These are phyloP conservation scores for Carettochelys insculpta DNA, from an alignment of 2,113 vertebrate species.

Conservation along the genomic window DNA sequence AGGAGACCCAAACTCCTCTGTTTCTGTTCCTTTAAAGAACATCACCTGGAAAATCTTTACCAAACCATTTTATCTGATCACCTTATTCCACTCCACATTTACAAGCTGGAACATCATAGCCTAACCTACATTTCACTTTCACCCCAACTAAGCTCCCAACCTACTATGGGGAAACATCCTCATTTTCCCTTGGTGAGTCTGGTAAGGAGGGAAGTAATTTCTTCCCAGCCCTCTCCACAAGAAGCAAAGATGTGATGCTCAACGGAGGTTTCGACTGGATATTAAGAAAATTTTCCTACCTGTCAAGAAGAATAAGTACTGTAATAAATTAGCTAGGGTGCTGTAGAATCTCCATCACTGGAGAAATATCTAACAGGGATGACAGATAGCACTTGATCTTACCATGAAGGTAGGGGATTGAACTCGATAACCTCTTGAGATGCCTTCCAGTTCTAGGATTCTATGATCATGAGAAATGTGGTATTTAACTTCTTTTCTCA, in stretches of 20 bases:
- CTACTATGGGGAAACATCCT: neutral
- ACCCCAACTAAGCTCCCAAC: neutral
- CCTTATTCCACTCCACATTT: neutral
- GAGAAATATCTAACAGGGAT: too few species aligned
- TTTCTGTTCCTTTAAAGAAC: neutral
- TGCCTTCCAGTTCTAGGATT: too few species aligned
- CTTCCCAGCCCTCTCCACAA: neutral
- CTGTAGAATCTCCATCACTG: too few species aligned
- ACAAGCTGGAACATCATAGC: neutral
- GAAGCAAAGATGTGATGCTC: neutral
- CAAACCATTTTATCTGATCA: neutral
- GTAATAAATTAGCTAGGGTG: too few species aligned
- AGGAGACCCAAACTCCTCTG: neutral
- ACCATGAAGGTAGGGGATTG: too few species aligned
- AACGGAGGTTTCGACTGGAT: too few species aligned
- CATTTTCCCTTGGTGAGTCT: neutral
- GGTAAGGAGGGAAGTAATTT: neutral
- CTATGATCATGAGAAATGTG: neutral
- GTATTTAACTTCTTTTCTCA: neutral
- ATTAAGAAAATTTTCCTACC: too few species aligned
- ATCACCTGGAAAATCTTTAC: neutral
- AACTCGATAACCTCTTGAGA: too few species aligned
- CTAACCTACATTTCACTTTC: neutral
- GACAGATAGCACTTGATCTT: too few species aligned
- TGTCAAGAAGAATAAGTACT: too few species aligned